Percentiles rank a stretch among this genome's conserved stretches.
phyloP scores from a whole-genome alignment of 1,140 invertebrate species.

The Drosophila orena region DNA sequence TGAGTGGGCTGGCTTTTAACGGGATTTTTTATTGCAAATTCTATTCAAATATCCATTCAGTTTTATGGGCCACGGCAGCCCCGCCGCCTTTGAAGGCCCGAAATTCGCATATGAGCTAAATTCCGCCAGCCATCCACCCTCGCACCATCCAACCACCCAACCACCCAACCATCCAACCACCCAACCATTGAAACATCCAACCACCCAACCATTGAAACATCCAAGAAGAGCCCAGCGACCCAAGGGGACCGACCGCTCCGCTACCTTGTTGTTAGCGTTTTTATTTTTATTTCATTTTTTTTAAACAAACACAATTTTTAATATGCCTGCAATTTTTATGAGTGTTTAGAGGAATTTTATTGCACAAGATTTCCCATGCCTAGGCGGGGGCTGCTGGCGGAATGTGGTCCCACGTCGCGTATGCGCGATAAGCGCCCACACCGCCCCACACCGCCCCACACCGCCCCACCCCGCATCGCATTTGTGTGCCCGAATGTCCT shows the following conservation, averaged over 20 bases:
- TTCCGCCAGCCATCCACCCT: slow-evolving; percentile 19
- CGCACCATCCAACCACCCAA: too few species aligned
- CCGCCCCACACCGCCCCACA: slow-evolving; percentile 6
- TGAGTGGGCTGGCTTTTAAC: slow-evolving; percentile 65
- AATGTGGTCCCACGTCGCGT: slow-evolving; percentile 61
- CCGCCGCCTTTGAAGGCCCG: slow-evolving; percentile 33
- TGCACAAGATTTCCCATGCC: slow-evolving; percentile 77
- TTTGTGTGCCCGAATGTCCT: slow-evolving; percentile 65
- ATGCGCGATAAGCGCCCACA: slow-evolving; percentile 72
- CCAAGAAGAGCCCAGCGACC: not conserved
- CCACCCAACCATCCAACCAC: not conserved
- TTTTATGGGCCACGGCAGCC: slow-evolving; percentile 63
- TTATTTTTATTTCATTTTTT: slow-evolving; percentile 54
- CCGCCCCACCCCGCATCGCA: slow-evolving; percentile 24
- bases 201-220: too few species aligned
- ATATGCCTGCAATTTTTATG: slow-evolving; percentile 85
- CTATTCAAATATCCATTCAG: slow-evolving; percentile 84
- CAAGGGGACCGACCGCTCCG: slow-evolving; percentile 26
- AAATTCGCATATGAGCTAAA: slow-evolving; percentile 77
- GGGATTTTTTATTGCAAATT: slow-evolving; percentile 84
- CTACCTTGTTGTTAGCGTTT: slow-evolving; percentile 42
- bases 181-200: too few species aligned
- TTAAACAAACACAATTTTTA: slow-evolving; percentile 84
- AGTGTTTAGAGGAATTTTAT: slow-evolving; percentile 85
- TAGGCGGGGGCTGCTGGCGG: slow-evolving; percentile 25